Percentiles rank a stretch among this genome's conserved stretches.
Evolutionary conservation across 64 coral and sea anemone genomes (phyloP).

Genomic region (Hydrozoanthus tunicans): DNA sequence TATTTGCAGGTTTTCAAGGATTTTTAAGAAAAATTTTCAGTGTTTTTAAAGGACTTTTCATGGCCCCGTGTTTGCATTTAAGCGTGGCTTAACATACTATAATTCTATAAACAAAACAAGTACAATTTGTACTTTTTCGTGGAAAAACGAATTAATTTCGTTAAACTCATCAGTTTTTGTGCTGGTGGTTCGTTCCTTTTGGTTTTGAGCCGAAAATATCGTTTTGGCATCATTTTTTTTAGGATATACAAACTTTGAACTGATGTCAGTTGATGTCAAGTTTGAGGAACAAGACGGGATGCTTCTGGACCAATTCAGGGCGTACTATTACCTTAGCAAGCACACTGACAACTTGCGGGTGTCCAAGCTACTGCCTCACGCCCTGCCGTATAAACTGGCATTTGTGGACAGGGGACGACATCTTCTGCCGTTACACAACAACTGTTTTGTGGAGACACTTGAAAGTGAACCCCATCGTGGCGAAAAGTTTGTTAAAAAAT

Average conservation of each 20-base stretch:
- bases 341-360: conserved; percentile 7
- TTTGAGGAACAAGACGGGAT: conserved; percentile 19
- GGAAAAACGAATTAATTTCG: too few relatives aligned
- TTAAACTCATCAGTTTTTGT: too few relatives aligned
- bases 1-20: too few relatives aligned
- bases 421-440: conserved; percentile 16
- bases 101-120: too few relatives aligned
- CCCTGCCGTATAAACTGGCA: conserved; percentile 5
- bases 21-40: too few relatives aligned
- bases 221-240: not conserved
- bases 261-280: conserved; percentile 38
- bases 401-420: conserved; percentile 34
- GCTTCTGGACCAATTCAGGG: conserved; percentile 39
- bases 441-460: conserved; percentile 35
- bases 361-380: conserved; percentile 11
- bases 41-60: too few relatives aligned
- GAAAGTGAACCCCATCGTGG: conserved; percentile 19
- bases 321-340: conserved; percentile 31
- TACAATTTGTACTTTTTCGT: too few relatives aligned
- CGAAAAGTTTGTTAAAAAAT: conserved; percentile 51
- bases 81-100: too few relatives aligned
- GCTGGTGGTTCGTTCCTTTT: too few relatives aligned
- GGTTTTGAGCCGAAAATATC: too few relatives aligned
- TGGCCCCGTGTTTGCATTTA: too few relatives aligned
- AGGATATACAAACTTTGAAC: conserved; percentile 16